These are phyloP conservation scores for Bubo scandiacus DNA, from an alignment of 2,113 vertebrate genomes.

Conservation along the genomic window DNA sequence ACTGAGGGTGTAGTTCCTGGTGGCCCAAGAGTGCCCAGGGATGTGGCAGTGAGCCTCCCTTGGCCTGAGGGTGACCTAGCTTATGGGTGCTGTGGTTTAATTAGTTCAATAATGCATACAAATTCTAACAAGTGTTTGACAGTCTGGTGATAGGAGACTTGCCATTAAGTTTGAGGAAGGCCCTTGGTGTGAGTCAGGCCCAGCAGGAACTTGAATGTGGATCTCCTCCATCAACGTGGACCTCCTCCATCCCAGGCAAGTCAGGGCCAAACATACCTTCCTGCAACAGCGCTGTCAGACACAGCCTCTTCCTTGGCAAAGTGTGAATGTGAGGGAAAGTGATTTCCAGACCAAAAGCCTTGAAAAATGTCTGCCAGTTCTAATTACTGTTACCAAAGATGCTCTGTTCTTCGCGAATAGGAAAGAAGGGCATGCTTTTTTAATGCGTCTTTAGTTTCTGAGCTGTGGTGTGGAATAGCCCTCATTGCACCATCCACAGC, in stretches of 20 bases:
- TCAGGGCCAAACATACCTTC: not conserved
- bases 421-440: not conserved
- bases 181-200: not conserved
- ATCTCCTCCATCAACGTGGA: rapidly evolving
- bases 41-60: not conserved
- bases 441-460: not conserved
- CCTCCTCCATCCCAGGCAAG: rapidly evolving
- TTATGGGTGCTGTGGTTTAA: rapidly evolving
- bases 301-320: not conserved
- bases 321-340: not conserved
- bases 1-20: not conserved
- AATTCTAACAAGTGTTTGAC: not conserved
- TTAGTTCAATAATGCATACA: not conserved
- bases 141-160: not conserved
- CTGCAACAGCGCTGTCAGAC: rapidly evolving
- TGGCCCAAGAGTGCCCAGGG: not conserved
- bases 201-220: not conserved
- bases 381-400: not conserved
- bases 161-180: not conserved
- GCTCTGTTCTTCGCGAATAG: not conserved
- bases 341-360: not conserved
- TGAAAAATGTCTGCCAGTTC: not conserved
- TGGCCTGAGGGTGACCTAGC: not conserved
- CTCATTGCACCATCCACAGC: not conserved
- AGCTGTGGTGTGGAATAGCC: not conserved